Evolutionary conservation across 2,113 vertebrate genomes (phyloP).

Genomic region (Melospiza georgiana): DNA sequence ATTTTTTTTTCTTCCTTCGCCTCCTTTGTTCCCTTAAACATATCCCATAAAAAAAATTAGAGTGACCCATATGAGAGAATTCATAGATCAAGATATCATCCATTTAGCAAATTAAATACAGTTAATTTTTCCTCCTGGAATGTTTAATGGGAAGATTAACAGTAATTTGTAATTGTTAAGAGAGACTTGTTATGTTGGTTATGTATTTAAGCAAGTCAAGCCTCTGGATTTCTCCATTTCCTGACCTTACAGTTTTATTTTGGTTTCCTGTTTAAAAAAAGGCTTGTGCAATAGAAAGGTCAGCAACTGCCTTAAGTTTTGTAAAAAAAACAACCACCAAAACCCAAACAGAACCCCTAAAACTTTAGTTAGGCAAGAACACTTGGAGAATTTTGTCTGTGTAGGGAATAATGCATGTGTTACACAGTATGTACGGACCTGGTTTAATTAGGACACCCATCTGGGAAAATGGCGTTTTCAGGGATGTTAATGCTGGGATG

Average conservation of each 20-base stretch:
- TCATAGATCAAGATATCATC: neutral
- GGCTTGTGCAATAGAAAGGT: neutral
- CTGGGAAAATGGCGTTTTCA: neutral
- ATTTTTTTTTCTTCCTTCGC: neutral
- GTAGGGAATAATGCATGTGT: neutral
- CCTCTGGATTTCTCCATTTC: neutral
- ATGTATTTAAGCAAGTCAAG: neutral
- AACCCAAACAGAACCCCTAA: neutral
- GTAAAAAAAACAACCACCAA: accelerated
- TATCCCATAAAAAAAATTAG: neutral
- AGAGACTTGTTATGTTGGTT: neutral
- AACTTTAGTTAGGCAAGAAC: neutral
- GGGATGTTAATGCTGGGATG: neutral
- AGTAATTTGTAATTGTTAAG: neutral
- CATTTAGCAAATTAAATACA: neutral
- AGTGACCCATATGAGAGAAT: neutral
- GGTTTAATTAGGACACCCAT: neutral
- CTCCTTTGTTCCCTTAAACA: neutral
- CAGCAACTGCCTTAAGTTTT: neutral
- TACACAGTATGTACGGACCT: neutral
- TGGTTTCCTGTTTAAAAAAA: neutral
- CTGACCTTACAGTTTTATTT: neutral
- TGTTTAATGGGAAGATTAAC: neutral
- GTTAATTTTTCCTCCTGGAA: neutral
- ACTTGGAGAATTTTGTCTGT: neutral